These are phyloP conservation scores for Serinus canaria DNA, from an alignment of 2,113 vertebrate genomes.

Conservation along the genomic window DNA sequence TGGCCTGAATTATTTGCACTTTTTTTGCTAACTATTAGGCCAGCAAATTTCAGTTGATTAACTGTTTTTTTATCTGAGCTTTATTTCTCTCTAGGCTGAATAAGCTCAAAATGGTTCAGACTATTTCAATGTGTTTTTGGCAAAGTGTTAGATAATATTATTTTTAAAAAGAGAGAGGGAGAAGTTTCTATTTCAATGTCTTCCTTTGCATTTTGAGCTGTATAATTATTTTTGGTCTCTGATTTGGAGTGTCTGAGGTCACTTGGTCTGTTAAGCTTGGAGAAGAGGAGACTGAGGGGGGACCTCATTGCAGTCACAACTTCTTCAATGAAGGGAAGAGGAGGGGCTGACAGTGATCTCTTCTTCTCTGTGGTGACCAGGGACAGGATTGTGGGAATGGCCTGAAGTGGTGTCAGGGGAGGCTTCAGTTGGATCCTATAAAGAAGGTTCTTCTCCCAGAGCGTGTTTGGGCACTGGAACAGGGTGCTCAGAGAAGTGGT, in stretches of 20 bases:
- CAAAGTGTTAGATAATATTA: background rate
- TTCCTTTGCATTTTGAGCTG: background rate
- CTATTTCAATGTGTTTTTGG: background rate
- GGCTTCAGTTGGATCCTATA: background rate
- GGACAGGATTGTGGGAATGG: background rate
- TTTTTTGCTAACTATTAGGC: background rate
- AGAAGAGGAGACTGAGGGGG: background rate
- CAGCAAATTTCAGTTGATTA: background rate
- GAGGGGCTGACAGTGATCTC: background rate
- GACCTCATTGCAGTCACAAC: background rate
- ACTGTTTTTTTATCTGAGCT: background rate
- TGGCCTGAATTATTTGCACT: background rate
- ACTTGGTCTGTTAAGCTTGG: background rate
- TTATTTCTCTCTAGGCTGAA: background rate
- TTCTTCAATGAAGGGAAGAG: background rate
- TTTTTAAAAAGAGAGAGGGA: background rate
- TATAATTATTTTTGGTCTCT: background rate
- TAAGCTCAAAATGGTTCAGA: background rate
- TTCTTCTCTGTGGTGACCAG: background rate
- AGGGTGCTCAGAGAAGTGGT: rapidly evolving
- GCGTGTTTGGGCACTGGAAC: background rate
- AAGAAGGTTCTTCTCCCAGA: background rate
- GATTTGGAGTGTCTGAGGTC: background rate
- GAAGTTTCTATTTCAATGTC: background rate
- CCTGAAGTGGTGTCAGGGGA: background rate